These are phyloP conservation scores for Drosophila nigricruria DNA, from an alignment of 2,888 invertebrate species.

Conservation along the genomic window DNA sequence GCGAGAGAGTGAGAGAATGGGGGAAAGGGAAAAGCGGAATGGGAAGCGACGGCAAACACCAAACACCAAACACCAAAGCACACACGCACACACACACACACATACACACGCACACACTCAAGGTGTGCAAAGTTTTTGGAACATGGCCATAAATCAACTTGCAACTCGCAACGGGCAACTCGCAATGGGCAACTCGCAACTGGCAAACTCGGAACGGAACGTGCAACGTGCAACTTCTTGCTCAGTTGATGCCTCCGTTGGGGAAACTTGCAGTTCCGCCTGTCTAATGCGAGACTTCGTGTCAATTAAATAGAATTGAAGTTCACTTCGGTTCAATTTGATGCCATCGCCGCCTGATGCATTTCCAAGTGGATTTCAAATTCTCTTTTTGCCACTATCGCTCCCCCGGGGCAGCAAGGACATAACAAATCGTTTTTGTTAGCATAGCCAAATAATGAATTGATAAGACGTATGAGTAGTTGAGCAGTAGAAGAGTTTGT, in stretches of 20 bases:
- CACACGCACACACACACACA: neutral
- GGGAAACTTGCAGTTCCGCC: conserved; percentile 58
- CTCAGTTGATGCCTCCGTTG: conserved; percentile 47
- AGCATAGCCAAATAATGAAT: conserved; percentile 5
- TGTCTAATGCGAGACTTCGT: conserved; percentile 52
- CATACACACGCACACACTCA: neutral
- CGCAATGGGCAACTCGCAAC: neutral
- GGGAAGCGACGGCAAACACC: conserved; percentile 37
- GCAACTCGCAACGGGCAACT: conserved; percentile 7
- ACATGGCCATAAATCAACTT: conserved; percentile 73
- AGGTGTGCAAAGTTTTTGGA: conserved; percentile 70
- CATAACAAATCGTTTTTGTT: conserved; percentile 18
- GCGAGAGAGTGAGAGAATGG: conserved; percentile 15
- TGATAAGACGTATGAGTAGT: conserved; percentile 1
- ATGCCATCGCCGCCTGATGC: conserved; percentile 28
- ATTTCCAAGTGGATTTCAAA: conserved; percentile 28
- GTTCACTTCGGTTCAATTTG: conserved; percentile 18
- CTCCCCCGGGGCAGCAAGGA: conserved; percentile 25
- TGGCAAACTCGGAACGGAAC: neutral
- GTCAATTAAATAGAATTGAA: conserved; percentile 56
- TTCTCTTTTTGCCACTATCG: conserved; percentile 11
- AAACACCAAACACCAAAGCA: conserved; percentile 28
- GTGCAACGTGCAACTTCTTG: conserved; percentile 11
- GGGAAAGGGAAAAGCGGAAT: neutral
- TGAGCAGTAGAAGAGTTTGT: neutral